A percentile compares a stretch with the other conserved stretches of the same genome.
These are phyloP conservation scores for Thera obeliscata DNA, from an alignment of 2,888 invertebrate genomes.

Conservation along the genomic window DNA sequence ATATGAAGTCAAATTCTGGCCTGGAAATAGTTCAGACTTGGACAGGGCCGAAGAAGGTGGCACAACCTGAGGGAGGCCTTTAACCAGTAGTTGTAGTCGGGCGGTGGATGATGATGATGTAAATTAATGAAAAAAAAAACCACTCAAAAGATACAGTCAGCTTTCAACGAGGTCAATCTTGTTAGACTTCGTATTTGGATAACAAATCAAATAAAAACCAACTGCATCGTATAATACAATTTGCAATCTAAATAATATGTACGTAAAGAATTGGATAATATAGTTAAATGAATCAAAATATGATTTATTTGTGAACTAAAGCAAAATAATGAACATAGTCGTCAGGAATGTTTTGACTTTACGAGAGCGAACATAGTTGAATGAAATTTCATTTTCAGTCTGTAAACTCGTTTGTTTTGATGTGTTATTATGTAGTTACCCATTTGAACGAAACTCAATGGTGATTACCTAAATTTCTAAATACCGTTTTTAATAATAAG, in stretches of 20 bases:
- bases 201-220: neutral
- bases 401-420: neutral
- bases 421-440: neutral
- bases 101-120: too few relatives aligned
- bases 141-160: neutral
- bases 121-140: too few relatives aligned
- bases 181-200: neutral
- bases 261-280: neutral
- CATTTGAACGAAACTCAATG: neutral
- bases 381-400: constrained; percentile 2
- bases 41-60: too few relatives aligned
- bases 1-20: too few relatives aligned
- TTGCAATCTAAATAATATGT: too few relatives aligned
- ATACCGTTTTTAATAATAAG: too few relatives aligned
- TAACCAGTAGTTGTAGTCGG: too few relatives aligned
- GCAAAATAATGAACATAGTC: constrained; percentile 3
- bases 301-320: constrained; percentile 2
- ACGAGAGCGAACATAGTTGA: constrained; percentile 1
- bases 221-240: neutral
- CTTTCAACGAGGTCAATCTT: neutral
- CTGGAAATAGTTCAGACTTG: too few relatives aligned
- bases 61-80: too few relatives aligned
- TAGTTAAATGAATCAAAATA: neutral
- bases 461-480: too few relatives aligned
- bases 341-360: constrained; percentile 1